These are phyloP conservation scores for Elaeidobius kamerunicus DNA, from an alignment of 2,888 invertebrate species.

Conservation along the genomic window DNA sequence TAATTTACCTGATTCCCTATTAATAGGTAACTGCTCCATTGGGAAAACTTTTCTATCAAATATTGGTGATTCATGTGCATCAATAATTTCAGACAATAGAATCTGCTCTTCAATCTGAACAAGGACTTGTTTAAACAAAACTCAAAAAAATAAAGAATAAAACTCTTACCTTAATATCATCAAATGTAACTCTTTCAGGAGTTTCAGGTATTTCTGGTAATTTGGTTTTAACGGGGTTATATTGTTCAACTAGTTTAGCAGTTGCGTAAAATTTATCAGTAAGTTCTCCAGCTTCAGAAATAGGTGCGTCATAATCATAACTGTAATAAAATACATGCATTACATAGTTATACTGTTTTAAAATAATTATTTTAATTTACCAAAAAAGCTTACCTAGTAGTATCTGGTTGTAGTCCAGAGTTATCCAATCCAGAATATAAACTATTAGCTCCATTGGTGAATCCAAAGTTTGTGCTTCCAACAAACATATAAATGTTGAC, in stretches of 20 bases:
- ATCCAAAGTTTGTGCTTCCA: conserved; percentile 85
- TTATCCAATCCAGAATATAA: conserved; percentile 15
- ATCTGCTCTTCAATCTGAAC: conserved; percentile 42
- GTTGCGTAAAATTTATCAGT: conserved; percentile 61
- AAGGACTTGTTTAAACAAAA: not conserved
- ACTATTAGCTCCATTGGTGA: conserved; percentile 40
- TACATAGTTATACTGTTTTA: not conserved
- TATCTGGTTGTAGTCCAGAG: conserved; percentile 25
- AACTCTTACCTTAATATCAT: conserved; percentile 57
- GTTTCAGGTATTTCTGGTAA: conserved; percentile 68
- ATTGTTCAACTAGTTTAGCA: conserved; percentile 52
- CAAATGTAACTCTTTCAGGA: conserved; percentile 73
- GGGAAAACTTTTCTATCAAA: conserved; percentile 25
- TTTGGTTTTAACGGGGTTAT: conserved; percentile 43
- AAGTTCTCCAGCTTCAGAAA: conserved; percentile 58
- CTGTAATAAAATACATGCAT: conserved; percentile 10
- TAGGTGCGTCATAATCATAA: conserved; percentile 29
- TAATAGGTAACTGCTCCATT: conserved; percentile 45
- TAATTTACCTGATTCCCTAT: conserved; percentile 46
- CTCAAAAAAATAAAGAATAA: conserved; percentile 1
- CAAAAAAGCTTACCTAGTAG: conserved; percentile 15
- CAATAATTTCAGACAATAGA: conserved; percentile 34
- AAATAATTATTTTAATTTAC: not conserved
- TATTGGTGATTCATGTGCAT: conserved; percentile 29
- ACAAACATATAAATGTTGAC: conserved; percentile 91